Base-by-base conservation (phyloP, 2,797 vertebrate genomes). In the Echeneis naucrates region DNA sequence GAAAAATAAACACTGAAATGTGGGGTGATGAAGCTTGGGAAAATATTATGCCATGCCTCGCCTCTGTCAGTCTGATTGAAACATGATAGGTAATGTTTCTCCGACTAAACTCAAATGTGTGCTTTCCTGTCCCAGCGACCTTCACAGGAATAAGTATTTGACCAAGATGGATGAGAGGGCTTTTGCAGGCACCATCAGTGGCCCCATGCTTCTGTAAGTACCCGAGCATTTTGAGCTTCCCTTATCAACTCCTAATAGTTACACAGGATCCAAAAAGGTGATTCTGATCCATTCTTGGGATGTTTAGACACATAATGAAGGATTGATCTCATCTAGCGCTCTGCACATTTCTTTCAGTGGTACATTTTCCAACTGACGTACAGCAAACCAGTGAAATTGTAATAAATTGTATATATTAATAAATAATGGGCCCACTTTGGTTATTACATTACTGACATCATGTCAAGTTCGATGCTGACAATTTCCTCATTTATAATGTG, bases 191-290 rank as follows among this genome's bases (percentile, higher is more conserved):
- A 93, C 93, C 48, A 63, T 96, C 72, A 97, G 94, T 48, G 97
- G 98, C 56, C 98, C 98, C 54, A 94, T 95, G 73, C 91, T 97
- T 45, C 90, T 99, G 98, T 99, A 85, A 98, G 98, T 98, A 93
- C 27, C 60, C 24, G 12, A 47, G 40, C 16, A 21, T 23, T 56
- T 19, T 44, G 24, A 72, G 54, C 21, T 38, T 1, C 32, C 77
- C 32, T 72, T 21, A 50, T 50, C 7, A 32, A 3, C n/a, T 54
- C 48, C 23, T 45, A 23, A 11, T 53, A 30, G 17, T 23, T 35
- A 27, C n/a, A 40, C 38, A 60, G 17, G 24, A 8, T 53, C 10
- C n/a, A 16, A 13, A 61, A n/a, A 54, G 38, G 8, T 35, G 14
- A 56, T 45, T 38, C 2, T 14, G 12, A 61, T 67, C 55, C 35